phyloP scores from a whole-genome alignment of 2,113 vertebrate genomes.

The Cercocebus atys region DNA sequence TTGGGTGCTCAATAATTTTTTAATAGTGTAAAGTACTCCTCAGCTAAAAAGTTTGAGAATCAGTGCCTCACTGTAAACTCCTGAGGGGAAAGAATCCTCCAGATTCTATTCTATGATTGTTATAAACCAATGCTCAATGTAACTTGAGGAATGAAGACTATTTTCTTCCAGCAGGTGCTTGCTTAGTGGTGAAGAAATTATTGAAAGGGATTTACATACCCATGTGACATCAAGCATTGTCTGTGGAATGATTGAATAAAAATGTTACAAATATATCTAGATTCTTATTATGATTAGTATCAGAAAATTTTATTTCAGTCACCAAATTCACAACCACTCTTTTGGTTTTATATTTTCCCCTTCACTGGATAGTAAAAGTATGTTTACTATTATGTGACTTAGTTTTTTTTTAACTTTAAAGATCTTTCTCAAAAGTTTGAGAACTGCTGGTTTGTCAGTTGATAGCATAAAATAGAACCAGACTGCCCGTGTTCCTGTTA shows the following conservation, averaged over 20 bases:
- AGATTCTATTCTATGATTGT: background rate
- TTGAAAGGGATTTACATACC: background rate
- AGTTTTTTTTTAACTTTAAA: conserved; percentile 9
- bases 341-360: background rate
- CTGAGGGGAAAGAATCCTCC: background rate
- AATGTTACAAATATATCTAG: background rate
- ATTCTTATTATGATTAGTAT: background rate
- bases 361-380: background rate
- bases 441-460: background rate
- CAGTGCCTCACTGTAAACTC: background rate
- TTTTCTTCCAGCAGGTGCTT: background rate
- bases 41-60: background rate
- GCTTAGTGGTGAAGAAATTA: background rate
- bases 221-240: background rate
- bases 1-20: background rate
- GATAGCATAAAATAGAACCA: conserved; percentile 2
- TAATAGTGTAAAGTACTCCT: background rate
- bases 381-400: background rate
- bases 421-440: background rate
- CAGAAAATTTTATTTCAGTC: background rate
- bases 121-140: background rate
- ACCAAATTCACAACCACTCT: background rate
- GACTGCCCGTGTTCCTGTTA: background rate
- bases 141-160: background rate
- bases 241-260: background rate